phyloP scores from a whole-genome alignment of 2,888 invertebrate species.

The Leptopterna dolabrata region DNA sequence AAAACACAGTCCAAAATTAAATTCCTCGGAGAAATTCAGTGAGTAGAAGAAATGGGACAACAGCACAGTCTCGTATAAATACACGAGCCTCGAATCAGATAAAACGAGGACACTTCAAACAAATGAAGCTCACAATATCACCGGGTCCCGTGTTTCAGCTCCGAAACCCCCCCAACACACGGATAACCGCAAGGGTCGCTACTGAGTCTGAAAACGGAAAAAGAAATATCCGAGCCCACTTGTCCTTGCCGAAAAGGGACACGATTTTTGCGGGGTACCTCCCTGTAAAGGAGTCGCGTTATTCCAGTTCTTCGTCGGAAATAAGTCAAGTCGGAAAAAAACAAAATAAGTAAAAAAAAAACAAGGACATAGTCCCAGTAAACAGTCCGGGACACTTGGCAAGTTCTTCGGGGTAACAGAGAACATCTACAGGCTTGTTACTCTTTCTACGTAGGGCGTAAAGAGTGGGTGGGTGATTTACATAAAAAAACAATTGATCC shows the following conservation, averaged over 20 bases:
- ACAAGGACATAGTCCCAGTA: not conserved
- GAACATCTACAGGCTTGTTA: not conserved
- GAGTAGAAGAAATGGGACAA: too few relatives aligned
- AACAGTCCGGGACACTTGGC: not conserved
- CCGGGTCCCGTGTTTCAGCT: not conserved
- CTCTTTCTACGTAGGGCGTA: not conserved
- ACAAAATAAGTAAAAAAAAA: not conserved
- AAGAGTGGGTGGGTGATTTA: slow-evolving; percentile 3
- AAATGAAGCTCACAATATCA: not conserved
- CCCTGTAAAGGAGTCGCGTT: slow-evolving; percentile 9
- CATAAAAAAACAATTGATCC: slow-evolving; percentile 36
- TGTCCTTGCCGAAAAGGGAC: slow-evolving; percentile 10
- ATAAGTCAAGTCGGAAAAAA: too few relatives aligned
- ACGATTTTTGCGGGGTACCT: slow-evolving; percentile 26
- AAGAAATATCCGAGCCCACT: slow-evolving; percentile 24
- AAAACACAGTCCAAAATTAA: too few relatives aligned
- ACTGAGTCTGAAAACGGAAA: not conserved
- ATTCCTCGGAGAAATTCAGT: too few relatives aligned
- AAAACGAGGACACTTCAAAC: not conserved
- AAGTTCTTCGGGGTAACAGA: slow-evolving; percentile 20
- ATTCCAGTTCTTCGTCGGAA: not conserved
- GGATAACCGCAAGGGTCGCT: not conserved
- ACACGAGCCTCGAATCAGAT: not conserved
- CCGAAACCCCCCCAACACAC: not conserved
- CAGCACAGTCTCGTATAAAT: not conserved